Evolutionary conservation across 92 coral and sea anemone species (phyloP).

Genomic region (Actinernus sp.): DNA sequence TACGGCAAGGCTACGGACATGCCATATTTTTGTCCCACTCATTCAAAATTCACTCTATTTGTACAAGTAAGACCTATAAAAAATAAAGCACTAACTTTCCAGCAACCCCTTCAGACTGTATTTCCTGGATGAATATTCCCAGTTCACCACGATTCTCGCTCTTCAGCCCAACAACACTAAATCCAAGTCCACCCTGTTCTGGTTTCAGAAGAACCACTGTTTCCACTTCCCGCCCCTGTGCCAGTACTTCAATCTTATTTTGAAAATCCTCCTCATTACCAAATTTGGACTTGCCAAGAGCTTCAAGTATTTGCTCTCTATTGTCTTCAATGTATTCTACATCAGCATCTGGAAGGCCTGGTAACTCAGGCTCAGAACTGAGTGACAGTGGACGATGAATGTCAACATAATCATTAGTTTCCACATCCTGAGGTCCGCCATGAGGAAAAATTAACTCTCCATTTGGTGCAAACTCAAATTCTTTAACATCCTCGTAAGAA

Average conservation of each 20-base stretch:
- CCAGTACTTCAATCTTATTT: constrained; percentile 77
- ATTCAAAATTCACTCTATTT: too few species aligned
- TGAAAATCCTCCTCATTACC: constrained; percentile 68
- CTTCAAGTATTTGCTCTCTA: constrained; percentile 60
- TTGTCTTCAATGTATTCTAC: constrained; percentile 57
- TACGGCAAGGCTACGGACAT: too few species aligned
- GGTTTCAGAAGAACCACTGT: constrained; percentile 92
- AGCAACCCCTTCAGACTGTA: constrained; percentile 94
- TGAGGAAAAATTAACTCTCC: constrained; percentile 90
- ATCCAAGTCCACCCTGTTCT: constrained; percentile 93
- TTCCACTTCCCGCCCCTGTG: constrained; percentile 95
- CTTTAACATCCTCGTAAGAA: constrained; percentile 69
- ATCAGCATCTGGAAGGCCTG: constrained; percentile 32
- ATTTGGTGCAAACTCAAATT: constrained; percentile 91
- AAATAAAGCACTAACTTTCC: constrained; percentile 83
- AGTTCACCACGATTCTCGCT: constrained; percentile 98
- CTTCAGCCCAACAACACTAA: constrained; percentile 98
- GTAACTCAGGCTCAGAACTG: constrained; percentile 31
- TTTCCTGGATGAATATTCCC: constrained; percentile 97
- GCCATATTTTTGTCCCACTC: too few species aligned
- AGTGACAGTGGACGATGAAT: neutral
- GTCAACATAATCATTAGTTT: neutral
- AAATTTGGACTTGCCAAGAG: constrained; percentile 62
- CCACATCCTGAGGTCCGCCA: constrained; percentile 13
- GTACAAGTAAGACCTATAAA: too few species aligned